phyloP scores from a whole-genome alignment of 2,113 vertebrate species.

The Rostratula benghalensis region DNA sequence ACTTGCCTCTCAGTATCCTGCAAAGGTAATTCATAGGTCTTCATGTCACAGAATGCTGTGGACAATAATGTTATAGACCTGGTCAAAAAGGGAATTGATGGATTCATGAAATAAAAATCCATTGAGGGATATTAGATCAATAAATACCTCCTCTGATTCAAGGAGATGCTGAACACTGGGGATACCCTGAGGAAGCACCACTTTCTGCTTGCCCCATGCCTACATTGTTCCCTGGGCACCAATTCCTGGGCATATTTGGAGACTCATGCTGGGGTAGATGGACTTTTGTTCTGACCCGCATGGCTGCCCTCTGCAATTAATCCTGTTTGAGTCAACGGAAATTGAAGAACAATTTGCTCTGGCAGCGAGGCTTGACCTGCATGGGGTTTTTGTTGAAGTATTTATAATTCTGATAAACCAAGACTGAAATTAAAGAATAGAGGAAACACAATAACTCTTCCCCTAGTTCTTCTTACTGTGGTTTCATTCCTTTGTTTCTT shows the following conservation, averaged over 20 bases:
- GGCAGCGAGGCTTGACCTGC: conserved; percentile 9
- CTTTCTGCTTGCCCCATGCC: not conserved
- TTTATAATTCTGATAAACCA: conserved; percentile 53
- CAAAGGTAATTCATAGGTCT: not conserved
- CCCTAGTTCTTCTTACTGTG: conserved; percentile 64
- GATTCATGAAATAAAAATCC: not conserved
- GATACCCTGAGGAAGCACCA: not conserved
- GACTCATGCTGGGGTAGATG: not conserved
- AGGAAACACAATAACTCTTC: conserved; percentile 45
- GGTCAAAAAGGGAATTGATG: not conserved
- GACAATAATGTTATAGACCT: not conserved
- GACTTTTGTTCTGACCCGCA: not conserved
- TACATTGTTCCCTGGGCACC: not conserved
- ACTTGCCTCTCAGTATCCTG: not conserved
- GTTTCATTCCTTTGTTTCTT: conserved; percentile 61
- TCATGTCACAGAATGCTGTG: not conserved
- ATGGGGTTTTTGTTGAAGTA: not conserved
- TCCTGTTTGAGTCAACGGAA: conserved; percentile 11
- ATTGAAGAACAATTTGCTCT: not conserved
- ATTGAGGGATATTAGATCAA: not conserved
- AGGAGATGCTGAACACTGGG: not conserved
- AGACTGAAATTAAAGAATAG: conserved; percentile 48
- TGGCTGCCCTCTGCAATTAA: conserved; percentile 10
- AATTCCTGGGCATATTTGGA: not conserved
- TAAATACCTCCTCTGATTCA: not conserved